Conservation (phyloP, 2,888 invertebrate genomes). For the Eupsilia transversa region DNA sequence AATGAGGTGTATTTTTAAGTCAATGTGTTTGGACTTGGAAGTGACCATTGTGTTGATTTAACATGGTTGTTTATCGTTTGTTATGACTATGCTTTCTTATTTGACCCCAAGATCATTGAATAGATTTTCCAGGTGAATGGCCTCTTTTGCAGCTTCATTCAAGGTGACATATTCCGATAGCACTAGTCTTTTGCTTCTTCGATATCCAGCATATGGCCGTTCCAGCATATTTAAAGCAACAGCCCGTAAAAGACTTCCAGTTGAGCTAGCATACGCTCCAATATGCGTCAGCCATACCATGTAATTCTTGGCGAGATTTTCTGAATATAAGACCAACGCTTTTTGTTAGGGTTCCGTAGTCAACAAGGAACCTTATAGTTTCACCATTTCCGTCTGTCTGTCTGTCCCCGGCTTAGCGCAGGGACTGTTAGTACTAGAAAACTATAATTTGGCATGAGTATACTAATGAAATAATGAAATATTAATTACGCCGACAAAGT, state of each 20-base stretch:
- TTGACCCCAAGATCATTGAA: constrained; percentile 6
- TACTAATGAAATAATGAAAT: too few species aligned
- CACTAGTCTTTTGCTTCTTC: background rate
- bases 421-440: too few species aligned
- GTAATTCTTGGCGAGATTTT: too few species aligned
- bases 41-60: background rate
- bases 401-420: too few species aligned
- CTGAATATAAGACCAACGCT: background rate
- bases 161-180: constrained; percentile 6
- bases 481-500: too few species aligned
- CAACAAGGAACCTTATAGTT: too few species aligned
- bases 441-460: too few species aligned
- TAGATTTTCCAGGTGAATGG: background rate
- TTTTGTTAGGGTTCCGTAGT: too few species aligned
- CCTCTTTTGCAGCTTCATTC: constrained; percentile 3
- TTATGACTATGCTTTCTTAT: constrained; percentile 1
- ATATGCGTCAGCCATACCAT: background rate
- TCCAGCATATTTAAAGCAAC: constrained; percentile 1
- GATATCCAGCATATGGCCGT: background rate
- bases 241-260: constrained; percentile 4
- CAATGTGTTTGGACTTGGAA: background rate
- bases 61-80: constrained; percentile 5
- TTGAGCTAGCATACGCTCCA: too few species aligned
- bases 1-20: background rate
- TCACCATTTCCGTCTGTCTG: too few species aligned